Percentiles rank a stretch among this genome's conserved stretches.
These are phyloP conservation scores for Bryconaethiops microstoma DNA, from an alignment of 2,797 vertebrate genomes.

Conservation along the genomic window DNA sequence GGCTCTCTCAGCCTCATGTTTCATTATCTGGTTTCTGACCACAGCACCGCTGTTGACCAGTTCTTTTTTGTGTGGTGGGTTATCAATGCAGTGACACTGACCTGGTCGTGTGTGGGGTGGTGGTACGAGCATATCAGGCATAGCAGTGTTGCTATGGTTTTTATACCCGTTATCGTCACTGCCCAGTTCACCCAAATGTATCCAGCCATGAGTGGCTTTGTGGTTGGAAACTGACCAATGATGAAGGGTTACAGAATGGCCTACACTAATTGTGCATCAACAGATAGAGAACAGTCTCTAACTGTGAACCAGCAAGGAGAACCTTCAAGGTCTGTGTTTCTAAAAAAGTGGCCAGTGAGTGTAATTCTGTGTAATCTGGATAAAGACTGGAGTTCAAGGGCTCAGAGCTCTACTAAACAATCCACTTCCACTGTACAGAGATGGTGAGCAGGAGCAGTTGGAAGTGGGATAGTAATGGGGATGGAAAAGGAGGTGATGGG, in stretches of 20 bases:
- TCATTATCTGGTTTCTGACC: background rate
- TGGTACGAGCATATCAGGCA: background rate
- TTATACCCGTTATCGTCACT: background rate
- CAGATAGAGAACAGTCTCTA: background rate
- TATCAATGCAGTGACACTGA: background rate
- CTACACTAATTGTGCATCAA: background rate
- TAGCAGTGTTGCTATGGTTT: background rate
- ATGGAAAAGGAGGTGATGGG: background rate
- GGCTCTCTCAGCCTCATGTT: no score
- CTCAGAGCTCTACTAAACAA: constrained; percentile 9
- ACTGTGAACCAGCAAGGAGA: background rate
- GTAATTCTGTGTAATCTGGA: background rate
- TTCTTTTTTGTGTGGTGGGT: background rate
- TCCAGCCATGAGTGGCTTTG: background rate
- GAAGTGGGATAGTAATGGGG: no score
- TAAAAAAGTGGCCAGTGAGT: background rate
- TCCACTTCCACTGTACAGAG: constrained; percentile 15
- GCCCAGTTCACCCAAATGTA: background rate
- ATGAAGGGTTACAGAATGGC: background rate
- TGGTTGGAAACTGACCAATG: background rate
- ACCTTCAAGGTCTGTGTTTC: background rate
- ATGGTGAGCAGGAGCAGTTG: background rate
- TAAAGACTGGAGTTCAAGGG: background rate
- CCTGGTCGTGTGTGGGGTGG: background rate
- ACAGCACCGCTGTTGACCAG: background rate